Percentiles rank a stretch among this genome's conserved stretches.
Conservation (phyloP, 1,140 invertebrate species). For the Solenopsis fugax region DNA sequence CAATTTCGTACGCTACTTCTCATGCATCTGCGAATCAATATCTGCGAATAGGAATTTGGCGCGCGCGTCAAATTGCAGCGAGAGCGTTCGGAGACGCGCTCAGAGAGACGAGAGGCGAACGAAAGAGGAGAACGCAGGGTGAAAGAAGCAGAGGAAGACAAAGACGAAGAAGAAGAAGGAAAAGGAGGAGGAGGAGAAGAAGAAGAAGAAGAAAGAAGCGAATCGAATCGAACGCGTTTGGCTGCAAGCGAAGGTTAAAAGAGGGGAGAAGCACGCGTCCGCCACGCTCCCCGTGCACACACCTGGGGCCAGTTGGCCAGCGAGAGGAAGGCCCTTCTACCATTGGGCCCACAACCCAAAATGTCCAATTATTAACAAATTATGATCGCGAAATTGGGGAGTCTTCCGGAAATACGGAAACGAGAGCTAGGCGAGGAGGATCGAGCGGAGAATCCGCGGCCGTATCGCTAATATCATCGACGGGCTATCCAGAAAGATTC, state of each 20-base stretch:
- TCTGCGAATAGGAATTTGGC: constrained; percentile 32
- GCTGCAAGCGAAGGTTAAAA: constrained; percentile 73
- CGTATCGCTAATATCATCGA: constrained; percentile 28
- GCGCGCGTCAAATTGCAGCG: constrained; percentile 17
- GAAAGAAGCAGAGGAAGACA: constrained; percentile 50
- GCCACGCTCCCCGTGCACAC: constrained; percentile 81
- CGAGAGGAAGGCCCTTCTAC: constrained; percentile 70
- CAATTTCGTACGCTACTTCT: background rate
- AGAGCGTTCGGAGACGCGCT: background rate
- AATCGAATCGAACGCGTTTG: constrained; percentile 73
- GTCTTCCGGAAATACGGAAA: constrained; percentile 74
- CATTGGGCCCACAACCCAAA: constrained; percentile 74
- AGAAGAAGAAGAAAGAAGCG: constrained; percentile 68
- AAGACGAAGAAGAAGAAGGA: constrained; percentile 24
- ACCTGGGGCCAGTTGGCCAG: constrained; percentile 79
- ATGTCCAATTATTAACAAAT: constrained; percentile 84
- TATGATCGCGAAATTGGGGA: constrained; percentile 78
- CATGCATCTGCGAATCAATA: constrained; percentile 6
- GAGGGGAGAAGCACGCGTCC: constrained; percentile 86
- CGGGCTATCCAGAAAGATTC: background rate
- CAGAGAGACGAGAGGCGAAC: constrained; percentile 9
- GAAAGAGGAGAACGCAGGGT: constrained; percentile 25
- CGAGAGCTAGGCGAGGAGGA: constrained; percentile 33
- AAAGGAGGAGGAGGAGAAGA: constrained; percentile 59
- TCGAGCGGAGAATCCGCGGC: background rate